Base-by-base conservation (phyloP, 2,888 invertebrate species). In the Brachylomia viminalis region DNA sequence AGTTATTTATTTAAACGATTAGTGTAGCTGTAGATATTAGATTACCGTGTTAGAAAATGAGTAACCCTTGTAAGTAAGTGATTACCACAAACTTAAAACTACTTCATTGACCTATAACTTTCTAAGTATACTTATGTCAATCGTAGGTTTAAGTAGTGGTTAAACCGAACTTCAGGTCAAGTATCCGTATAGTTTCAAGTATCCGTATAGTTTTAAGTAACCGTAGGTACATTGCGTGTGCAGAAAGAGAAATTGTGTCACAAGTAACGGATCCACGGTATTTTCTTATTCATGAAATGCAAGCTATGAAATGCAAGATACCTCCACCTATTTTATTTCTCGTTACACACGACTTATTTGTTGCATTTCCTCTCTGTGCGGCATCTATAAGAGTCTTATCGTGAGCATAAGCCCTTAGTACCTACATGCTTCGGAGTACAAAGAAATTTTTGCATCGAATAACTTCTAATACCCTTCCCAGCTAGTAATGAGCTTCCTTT, bases 331-430 rank as follows among this genome's bases (percentile, higher is more conserved):
- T 49, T 47, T 72, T 49, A 74, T 77, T 68, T 64, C 79, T 68
- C 49, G 77, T 70, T 76, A 77, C 77, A 77, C 76, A 42, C 54
- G 65, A 72, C 78, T 75, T 79, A 54, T 72, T 79, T 80, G 67
- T 72, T 45, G 52, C 23, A 42, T 49, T 77, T 77, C 49, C 76
- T 45, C 49, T 77, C 27, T 30, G 27, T 75, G 17, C 11, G 47
- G 47, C 27, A 49, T 58, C 58, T 49, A 15, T 42, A 68, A 54
- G 47, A 52, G 27, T 66, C 56, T 75, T 56, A 68, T 4, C 30
- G 13, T 67, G 30, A 59, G 10, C n/a, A 66, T 54, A 42, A 59
- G 30, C 52, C 61, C 23, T 72, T n/a, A 47, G 11, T 27, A 42
- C n/a, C n/a, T n/a, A n/a, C 49, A 38, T 45, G 49, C 30, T 30